Conservation (phyloP, 2,888 invertebrate genomes). For the Carabus problematicus region DNA sequence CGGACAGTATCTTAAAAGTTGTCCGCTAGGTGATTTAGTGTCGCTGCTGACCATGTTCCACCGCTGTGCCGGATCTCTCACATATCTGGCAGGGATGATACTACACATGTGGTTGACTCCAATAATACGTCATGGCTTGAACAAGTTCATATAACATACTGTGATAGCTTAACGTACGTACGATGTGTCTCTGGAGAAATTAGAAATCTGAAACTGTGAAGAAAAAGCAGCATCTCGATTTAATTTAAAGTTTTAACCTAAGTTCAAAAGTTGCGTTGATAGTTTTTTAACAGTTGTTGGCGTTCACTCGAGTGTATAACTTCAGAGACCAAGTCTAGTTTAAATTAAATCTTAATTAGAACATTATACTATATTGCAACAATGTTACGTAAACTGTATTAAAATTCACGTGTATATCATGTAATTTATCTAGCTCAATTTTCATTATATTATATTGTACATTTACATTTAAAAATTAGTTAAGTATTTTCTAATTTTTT, state of each 20-base stretch:
- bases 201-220: slow-evolving; percentile 12
- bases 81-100: neutral
- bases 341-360: neutral
- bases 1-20: slow-evolving; percentile 21
- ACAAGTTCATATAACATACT: too few relatives aligned
- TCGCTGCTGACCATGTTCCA: neutral
- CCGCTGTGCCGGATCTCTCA: too few relatives aligned
- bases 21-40: slow-evolving; percentile 20
- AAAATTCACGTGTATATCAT: too few relatives aligned
- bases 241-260: slow-evolving; percentile 6
- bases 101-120: neutral
- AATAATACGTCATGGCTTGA: too few relatives aligned
- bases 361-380: neutral
- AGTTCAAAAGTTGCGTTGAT: slow-evolving; percentile 28
- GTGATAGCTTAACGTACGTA: neutral
- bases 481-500: too few relatives aligned
- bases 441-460: too few relatives aligned
- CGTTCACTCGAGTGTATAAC: slow-evolving; percentile 22
- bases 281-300: slow-evolving; percentile 32
- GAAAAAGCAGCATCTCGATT: slow-evolving; percentile 10
- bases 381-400: too few relatives aligned
- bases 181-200: slow-evolving; percentile 27
- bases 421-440: too few relatives aligned
- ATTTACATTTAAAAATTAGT: too few relatives aligned
- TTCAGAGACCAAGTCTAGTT: slow-evolving; percentile 1